phyloP scores from a whole-genome alignment of 2,797 vertebrate genomes.

The Ctenopoma kingsleyae region DNA sequence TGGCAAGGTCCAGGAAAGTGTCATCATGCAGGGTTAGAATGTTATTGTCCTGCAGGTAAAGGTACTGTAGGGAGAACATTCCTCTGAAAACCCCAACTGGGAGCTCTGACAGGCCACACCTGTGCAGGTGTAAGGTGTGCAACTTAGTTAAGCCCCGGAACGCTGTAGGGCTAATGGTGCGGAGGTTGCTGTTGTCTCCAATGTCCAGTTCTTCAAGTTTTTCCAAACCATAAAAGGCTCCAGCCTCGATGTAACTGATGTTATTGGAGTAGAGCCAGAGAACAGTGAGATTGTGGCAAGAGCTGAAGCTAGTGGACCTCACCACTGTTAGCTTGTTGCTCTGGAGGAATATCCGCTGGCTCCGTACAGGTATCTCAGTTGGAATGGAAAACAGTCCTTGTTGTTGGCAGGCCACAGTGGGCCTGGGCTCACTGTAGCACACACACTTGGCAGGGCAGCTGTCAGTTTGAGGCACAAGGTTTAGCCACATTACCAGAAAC shows the following conservation, averaged over 20 bases:
- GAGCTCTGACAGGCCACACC: slow-evolving; percentile 94
- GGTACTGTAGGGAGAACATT: slow-evolving; percentile 95
- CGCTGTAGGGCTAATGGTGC: slow-evolving; percentile 90
- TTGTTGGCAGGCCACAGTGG: slow-evolving; percentile 97
- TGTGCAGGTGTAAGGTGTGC: slow-evolving; percentile 95
- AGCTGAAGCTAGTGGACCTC: slow-evolving; percentile 93
- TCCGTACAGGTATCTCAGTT: slow-evolving; percentile 91
- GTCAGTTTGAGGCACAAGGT: slow-evolving; percentile 87
- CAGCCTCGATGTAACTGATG: slow-evolving; percentile 92
- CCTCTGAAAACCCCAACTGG: slow-evolving; percentile 92
- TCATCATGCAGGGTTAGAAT: slow-evolving; percentile 92
- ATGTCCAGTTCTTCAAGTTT: slow-evolving; percentile 97
- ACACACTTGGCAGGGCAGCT: slow-evolving; percentile 95
- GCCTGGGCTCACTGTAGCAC: slow-evolving; percentile 95
- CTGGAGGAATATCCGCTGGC: slow-evolving; percentile 97
- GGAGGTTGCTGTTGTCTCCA: slow-evolving; percentile 94
- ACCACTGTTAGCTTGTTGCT: slow-evolving; percentile 94
- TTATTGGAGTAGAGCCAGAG: slow-evolving; percentile 98
- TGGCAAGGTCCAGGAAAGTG: slow-evolving; percentile 95
- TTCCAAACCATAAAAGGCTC: slow-evolving; percentile 92
- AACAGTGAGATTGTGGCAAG: slow-evolving; percentile 95
- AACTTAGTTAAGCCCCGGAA: slow-evolving; percentile 93
- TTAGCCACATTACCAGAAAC: slow-evolving; percentile 94
- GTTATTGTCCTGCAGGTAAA: slow-evolving; percentile 97
- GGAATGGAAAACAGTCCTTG: slow-evolving; percentile 95